Percentiles rank a stretch among this genome's conserved stretches.
Evolutionary conservation across 2,888 invertebrate genomes (phyloP).

Genomic region (Anoplius nigerrimus): DNA sequence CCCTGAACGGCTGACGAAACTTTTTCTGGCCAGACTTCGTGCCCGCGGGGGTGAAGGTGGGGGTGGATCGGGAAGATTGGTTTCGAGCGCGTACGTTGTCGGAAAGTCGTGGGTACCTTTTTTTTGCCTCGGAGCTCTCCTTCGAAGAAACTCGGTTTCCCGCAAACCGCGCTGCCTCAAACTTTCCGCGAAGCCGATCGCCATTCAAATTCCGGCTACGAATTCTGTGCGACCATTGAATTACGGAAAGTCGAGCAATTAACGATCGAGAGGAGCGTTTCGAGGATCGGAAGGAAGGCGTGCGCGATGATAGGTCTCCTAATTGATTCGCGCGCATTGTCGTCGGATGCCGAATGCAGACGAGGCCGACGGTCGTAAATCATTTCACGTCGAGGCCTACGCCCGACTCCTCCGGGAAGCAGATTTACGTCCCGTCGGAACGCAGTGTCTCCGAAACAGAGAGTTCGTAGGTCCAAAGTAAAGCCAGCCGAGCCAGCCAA

Average conservation of each 20-base stretch:
- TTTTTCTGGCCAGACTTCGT: conserved; percentile 9
- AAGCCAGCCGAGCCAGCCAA: too few relatives aligned
- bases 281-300: too few relatives aligned
- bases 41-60: not conserved
- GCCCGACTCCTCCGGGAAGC: too few relatives aligned
- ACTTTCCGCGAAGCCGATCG: not conserved
- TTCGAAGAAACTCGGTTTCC: too few relatives aligned
- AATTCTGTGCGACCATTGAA: not conserved
- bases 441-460: not conserved
- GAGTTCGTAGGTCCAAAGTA: conserved; percentile 3
- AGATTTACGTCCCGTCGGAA: not conserved
- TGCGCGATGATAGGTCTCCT: too few relatives aligned
- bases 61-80: conserved; percentile 1
- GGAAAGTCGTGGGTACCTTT: conserved; percentile 4
- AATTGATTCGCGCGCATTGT: not conserved
- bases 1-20: conserved; percentile 13
- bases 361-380: too few relatives aligned
- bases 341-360: not conserved
- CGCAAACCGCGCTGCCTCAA: too few relatives aligned
- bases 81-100: conserved; percentile 15
- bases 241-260: not conserved
- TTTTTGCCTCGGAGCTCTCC: conserved; percentile 1
- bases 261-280: too few relatives aligned
- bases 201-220: not conserved
- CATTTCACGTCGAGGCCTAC: too few relatives aligned